These are phyloP conservation scores for Poicephalus gulielmi DNA, from an alignment of 2,113 vertebrate species.

Conservation along the genomic window DNA sequence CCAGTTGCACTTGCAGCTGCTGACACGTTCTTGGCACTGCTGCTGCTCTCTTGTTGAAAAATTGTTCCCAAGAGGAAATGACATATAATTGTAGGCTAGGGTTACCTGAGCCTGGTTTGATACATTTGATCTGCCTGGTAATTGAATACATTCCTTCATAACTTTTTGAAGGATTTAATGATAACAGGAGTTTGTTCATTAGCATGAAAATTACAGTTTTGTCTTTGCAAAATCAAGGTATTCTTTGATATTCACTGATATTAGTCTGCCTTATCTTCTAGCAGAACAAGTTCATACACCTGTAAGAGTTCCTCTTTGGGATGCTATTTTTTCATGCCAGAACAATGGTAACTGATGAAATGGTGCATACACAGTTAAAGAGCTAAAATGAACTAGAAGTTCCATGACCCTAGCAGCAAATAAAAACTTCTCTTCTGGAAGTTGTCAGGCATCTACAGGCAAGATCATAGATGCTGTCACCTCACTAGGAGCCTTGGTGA, in stretches of 20 bases:
- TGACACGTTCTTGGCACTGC: constrained; percentile 39
- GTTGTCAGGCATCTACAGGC: neutral
- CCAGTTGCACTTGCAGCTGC: constrained; percentile 16
- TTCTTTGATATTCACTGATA: constrained; percentile 3
- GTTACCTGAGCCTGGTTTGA: constrained; percentile 54
- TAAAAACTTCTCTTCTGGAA: neutral
- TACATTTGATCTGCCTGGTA: neutral
- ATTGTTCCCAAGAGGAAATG: constrained; percentile 61
- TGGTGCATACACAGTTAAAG: neutral
- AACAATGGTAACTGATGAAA: neutral
- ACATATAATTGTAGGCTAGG: constrained; percentile 56
- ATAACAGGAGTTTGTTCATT: constrained; percentile 38
- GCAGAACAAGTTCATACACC: neutral
- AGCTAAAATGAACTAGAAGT: neutral
- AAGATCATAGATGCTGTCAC: neutral
- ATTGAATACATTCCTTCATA: constrained; percentile 31
- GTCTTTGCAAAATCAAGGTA: constrained; percentile 7
- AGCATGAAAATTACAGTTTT: constrained; percentile 50
- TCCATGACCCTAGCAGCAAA: neutral
- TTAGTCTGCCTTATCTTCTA: neutral
- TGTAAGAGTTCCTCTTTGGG: neutral
- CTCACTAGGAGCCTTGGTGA: neutral
- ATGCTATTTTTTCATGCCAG: neutral
- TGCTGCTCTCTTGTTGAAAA: constrained; percentile 11
- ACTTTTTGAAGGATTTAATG: constrained; percentile 25